phyloP scores from a whole-genome alignment of 2,113 vertebrate genomes.

The Monarcha castaneiventris region DNA sequence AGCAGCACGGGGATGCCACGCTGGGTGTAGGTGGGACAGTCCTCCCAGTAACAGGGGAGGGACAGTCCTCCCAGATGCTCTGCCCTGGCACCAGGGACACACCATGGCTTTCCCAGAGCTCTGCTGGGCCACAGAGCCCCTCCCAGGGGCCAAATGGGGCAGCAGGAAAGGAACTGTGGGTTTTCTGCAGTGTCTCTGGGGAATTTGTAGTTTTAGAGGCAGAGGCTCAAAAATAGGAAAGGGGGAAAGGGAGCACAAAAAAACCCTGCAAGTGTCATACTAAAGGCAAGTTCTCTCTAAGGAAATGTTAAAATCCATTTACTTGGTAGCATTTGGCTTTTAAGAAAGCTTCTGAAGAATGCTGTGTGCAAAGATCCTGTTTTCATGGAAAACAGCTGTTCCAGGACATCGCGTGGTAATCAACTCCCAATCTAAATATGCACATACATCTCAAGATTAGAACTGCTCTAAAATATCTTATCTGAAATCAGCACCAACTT shows the following conservation, averaged over 20 bases:
- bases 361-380: background rate
- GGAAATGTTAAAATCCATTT: background rate
- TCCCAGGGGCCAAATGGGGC: background rate
- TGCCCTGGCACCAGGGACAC: background rate
- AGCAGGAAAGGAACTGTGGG: background rate
- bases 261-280: background rate
- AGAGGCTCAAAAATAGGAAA: background rate
- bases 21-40: background rate
- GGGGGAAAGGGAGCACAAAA: background rate
- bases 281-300: background rate
- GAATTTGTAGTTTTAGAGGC: background rate
- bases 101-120: fast-evolving
- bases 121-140: background rate
- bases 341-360: background rate
- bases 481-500: background rate
- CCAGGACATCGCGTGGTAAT: background rate
- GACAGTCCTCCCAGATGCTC: background rate
- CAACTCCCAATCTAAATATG: background rate
- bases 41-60: no score
- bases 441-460: background rate
- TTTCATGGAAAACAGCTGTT: background rate
- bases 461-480: background rate
- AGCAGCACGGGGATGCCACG: fast-evolving
- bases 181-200: background rate
- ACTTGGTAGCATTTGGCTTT: background rate